Percentiles rank a stretch among this genome's conserved stretches.
Evolutionary conservation across 2,888 invertebrate species (phyloP).

Genomic region (Ormyrus pomaceus): DNA sequence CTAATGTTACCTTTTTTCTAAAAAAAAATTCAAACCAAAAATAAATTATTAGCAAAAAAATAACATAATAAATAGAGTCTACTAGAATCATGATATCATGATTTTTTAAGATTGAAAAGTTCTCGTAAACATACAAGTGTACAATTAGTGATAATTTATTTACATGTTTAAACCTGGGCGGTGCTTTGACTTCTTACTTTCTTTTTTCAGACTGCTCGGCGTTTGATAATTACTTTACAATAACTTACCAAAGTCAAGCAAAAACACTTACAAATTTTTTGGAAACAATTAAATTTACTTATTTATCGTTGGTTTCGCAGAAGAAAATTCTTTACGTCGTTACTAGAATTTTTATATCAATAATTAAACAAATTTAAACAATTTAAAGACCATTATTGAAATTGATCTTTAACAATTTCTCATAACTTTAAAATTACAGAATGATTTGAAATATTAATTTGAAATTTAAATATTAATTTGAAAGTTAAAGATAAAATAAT

Average conservation of each 20-base stretch:
- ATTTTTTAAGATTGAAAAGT: constrained; percentile 52
- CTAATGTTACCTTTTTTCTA: too few species aligned
- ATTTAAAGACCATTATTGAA: constrained; percentile 17
- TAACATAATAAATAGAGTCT: background rate
- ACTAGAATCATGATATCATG: constrained; percentile 29
- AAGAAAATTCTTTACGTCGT: constrained; percentile 27
- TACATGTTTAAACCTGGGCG: constrained; percentile 51
- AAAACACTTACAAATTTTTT: background rate
- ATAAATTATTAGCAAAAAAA: too few species aligned
- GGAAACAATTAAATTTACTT: constrained; percentile 32
- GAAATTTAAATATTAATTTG: constrained; percentile 5
- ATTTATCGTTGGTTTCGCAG: constrained; percentile 13
- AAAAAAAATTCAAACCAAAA: too few species aligned
- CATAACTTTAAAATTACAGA: background rate
- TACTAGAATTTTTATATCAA: constrained; percentile 24
- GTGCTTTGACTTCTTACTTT: constrained; percentile 49
- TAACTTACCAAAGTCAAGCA: background rate
- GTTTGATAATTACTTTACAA: constrained; percentile 6
- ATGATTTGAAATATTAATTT: constrained; percentile 1
- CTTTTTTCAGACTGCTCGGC: constrained; percentile 37
- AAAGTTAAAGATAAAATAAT: background rate
- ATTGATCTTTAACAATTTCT: constrained; percentile 32
- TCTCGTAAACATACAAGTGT: constrained; percentile 18
- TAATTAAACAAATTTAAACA: constrained; percentile 35
- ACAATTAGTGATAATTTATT: constrained; percentile 42